Percentiles rank a stretch among this genome's conserved stretches.
Conservation (phyloP, 2,113 vertebrate species). For the Urocolius indicus region DNA sequence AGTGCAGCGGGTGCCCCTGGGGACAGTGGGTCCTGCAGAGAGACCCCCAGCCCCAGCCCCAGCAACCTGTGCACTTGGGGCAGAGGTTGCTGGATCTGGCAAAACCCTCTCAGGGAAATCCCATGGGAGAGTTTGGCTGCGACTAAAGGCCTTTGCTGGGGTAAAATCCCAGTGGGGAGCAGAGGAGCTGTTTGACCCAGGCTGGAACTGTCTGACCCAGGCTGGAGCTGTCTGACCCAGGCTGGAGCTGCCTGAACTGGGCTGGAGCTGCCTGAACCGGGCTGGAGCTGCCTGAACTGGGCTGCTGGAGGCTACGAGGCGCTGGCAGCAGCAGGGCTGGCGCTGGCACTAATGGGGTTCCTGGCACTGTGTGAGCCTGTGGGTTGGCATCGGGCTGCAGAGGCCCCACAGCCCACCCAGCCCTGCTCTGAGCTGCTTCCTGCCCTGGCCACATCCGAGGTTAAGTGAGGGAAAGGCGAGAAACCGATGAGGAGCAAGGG, state of each 20-base stretch:
- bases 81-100: background rate
- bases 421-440: background rate
- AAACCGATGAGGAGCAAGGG: fast-evolving
- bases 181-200: background rate
- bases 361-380: fast-evolving
- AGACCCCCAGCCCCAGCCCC: background rate
- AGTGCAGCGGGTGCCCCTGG: fast-evolving
- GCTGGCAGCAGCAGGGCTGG: background rate
- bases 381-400: fast-evolving
- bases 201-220: too few relatives aligned
- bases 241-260: too few relatives aligned
- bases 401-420: background rate
- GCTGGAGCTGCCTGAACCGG: too few relatives aligned
- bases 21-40: background rate
- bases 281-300: too few relatives aligned
- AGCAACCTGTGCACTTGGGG: fast-evolving
- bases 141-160: background rate
- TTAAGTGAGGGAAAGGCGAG: background rate
- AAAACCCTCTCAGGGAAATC: background rate
- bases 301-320: background rate
- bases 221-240: too few relatives aligned
- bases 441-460: conserved; percentile 15
- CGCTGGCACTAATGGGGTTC: background rate
- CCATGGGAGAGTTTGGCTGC: background rate
- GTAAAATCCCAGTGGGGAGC: fast-evolving